Evolutionary conservation across 2,113 vertebrate species (phyloP).

Genomic region (Pseudonaja textilis): DNA sequence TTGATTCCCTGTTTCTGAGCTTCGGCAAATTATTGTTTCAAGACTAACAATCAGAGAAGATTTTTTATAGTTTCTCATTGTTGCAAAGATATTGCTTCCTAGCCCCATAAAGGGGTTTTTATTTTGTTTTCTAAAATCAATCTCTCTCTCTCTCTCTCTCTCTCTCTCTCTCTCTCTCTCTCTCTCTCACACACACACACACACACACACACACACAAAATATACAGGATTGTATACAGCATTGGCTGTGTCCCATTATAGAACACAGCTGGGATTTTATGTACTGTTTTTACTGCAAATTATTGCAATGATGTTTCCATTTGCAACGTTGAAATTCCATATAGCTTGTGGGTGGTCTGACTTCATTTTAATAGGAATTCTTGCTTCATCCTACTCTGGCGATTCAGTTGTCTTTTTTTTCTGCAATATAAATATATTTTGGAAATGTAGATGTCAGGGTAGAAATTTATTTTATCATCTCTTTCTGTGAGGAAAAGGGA

Average conservation of each 20-base stretch:
- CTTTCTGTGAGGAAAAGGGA: neutral
- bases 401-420: neutral
- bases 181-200: too few relatives aligned
- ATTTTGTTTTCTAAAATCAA: neutral
- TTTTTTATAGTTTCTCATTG: neutral
- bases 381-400: neutral
- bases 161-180: too few relatives aligned
- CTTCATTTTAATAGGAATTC: neutral
- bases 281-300: neutral
- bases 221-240: neutral
- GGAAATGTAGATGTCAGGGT: neutral
- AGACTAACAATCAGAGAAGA: neutral
- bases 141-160: too few relatives aligned
- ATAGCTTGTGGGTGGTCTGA: neutral
- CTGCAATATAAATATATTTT: neutral
- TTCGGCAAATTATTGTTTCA: neutral
- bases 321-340: neutral
- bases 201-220: neutral
- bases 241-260: neutral
- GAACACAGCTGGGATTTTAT: neutral
- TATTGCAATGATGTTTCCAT: neutral
- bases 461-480: neutral
- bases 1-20: neutral
- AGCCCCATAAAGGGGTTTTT: neutral
- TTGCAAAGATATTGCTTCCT: neutral